Conservation (phyloP, 2,797 vertebrate genomes). For the Pygocentrus nattereri region DNA sequence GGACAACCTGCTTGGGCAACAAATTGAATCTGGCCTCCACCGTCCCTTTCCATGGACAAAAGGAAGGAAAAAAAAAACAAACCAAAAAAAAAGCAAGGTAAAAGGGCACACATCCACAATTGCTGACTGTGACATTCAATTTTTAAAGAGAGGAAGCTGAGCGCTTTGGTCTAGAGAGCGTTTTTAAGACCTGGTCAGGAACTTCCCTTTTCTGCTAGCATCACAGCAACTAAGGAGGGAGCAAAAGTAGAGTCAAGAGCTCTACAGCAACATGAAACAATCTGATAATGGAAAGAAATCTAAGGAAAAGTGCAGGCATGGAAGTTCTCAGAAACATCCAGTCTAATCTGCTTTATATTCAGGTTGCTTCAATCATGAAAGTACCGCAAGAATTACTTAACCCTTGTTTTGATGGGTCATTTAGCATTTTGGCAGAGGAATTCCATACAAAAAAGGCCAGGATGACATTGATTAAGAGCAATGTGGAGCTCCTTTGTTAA, state of each 20-base stretch:
- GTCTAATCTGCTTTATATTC: not conserved
- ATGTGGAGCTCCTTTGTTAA: conserved; percentile 47
- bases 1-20: conserved; percentile 52
- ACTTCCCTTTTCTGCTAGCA: conserved; percentile 2
- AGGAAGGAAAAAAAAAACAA: not conserved
- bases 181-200: conserved; percentile 4
- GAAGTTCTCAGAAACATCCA: not conserved
- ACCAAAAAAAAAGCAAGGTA: conserved; percentile 29
- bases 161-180: conserved; percentile 12
- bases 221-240: conserved; percentile 9
- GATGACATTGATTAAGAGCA: conserved; percentile 49
- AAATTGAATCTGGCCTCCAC: conserved; percentile 48
- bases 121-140: conserved; percentile 28
- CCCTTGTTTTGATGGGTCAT: conserved; percentile 37
- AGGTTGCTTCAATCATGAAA: conserved; percentile 3
- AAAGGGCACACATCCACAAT: conserved; percentile 34
- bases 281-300: not conserved
- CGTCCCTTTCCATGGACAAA: conserved; percentile 27
- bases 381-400: conserved; percentile 18
- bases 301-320: not conserved
- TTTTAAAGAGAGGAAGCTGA: conserved; percentile 28
- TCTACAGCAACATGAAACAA: not conserved
- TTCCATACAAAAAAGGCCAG: conserved; percentile 30
- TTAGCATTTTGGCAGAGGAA: conserved; percentile 46
- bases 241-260: not conserved